These are phyloP conservation scores for Gorsachius goisagi DNA, from an alignment of 2,113 vertebrate genomes.

Conservation along the genomic window DNA sequence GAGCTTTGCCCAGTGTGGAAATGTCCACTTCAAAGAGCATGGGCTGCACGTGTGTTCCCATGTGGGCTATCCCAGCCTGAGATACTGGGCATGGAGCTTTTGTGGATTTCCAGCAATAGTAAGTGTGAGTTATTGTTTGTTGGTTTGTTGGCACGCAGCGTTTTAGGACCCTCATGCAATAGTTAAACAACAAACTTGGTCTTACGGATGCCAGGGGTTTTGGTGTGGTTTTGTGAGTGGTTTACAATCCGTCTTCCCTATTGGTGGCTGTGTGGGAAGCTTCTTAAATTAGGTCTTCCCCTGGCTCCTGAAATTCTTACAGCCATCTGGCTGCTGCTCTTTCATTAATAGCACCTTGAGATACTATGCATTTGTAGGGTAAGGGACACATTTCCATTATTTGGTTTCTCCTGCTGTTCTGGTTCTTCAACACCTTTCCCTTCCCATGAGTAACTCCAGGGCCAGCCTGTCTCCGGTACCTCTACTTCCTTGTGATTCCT, in stretches of 20 bases:
- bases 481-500: background rate
- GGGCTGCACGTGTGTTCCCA: fast-evolving
- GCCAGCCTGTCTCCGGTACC: background rate
- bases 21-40: background rate
- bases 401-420: constrained; percentile 47
- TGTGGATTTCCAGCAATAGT: background rate
- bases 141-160: fast-evolving
- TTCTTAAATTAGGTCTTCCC: constrained; percentile 1
- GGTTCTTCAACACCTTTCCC: constrained; percentile 36
- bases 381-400: background rate
- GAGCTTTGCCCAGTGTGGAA: background rate
- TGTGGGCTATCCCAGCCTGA: background rate
- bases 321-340: background rate
- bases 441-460: constrained; percentile 8
- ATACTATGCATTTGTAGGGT: background rate
- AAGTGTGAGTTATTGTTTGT: background rate
- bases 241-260: background rate
- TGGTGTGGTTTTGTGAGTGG: background rate
- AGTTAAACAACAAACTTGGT: background rate
- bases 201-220: background rate
- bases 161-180: background rate
- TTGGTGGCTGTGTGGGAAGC: background rate
- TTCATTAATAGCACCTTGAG: constrained; percentile 22
- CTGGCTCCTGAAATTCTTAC: background rate
- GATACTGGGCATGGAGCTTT: background rate